Conservation (phyloP, 2,888 invertebrate species). For the Eupithecia exiguata region DNA sequence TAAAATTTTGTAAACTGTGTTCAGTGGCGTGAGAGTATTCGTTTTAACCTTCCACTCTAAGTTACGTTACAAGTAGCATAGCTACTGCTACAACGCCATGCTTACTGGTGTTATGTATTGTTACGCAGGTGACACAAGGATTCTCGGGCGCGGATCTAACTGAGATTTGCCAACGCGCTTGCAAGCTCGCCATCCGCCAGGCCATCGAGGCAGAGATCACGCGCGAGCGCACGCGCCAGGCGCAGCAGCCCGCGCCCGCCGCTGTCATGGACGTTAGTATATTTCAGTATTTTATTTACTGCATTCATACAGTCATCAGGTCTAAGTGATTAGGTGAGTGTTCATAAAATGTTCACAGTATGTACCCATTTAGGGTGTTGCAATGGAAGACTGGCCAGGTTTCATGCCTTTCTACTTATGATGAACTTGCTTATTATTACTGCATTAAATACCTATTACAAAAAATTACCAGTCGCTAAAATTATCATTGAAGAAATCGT, state of each 20-base stretch:
- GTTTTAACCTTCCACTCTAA: neutral
- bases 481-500: too few species aligned
- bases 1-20: neutral
- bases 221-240: constrained; percentile 93
- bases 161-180: constrained; percentile 99
- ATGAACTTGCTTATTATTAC: too few species aligned
- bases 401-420: too few species aligned
- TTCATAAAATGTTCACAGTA: too few species aligned
- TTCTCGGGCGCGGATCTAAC: constrained; percentile 99
- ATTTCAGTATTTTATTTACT: too few species aligned
- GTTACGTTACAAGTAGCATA: neutral
- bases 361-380: too few species aligned
- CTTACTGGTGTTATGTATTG: neutral
- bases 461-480: too few species aligned
- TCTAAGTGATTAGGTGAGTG: too few species aligned
- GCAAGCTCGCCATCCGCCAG: constrained; percentile 99
- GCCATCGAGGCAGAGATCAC: constrained; percentile 98
- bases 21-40: neutral
- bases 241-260: constrained; percentile 86
- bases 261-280: constrained; percentile 91
- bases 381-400: too few species aligned
- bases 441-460: too few species aligned
- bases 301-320: too few species aligned
- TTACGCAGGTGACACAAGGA: constrained; percentile 89
- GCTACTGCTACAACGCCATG: neutral